phyloP scores from a whole-genome alignment of 1,140 invertebrate species.

The Macrobrachium nipponense region DNA sequence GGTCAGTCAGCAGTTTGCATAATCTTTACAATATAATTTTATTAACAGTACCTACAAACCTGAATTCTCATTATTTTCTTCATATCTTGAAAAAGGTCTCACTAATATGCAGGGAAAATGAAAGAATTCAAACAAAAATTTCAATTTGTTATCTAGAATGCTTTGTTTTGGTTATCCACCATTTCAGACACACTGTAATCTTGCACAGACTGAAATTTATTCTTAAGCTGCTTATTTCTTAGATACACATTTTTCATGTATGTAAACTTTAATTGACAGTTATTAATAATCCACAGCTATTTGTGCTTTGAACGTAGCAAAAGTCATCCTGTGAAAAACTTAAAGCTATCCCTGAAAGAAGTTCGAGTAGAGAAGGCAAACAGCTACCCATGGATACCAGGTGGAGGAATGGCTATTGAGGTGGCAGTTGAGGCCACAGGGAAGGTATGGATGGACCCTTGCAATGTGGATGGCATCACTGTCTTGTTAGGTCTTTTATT shows the following conservation, averaged over 20 bases:
- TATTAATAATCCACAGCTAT: conserved; percentile 67
- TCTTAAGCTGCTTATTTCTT: not conserved
- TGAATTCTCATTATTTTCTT: no score
- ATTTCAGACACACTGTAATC: no score
- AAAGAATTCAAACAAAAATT: no score
- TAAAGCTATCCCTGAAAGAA: conserved; percentile 69
- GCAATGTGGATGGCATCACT: no score
- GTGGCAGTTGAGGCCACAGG: conserved; percentile 67
- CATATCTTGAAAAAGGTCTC: no score
- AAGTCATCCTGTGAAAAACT: conserved; percentile 68
- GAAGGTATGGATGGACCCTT: conserved; percentile 65
- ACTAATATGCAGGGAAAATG: no score
- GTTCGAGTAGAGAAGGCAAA: conserved; percentile 69
- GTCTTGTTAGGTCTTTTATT: not conserved
- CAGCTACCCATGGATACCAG: conserved; percentile 70
- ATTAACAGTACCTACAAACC: no score
- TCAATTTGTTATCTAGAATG: no score
- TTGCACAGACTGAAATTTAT: not conserved
- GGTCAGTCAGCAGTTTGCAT: no score
- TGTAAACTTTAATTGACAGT: not conserved
- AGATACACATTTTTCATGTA: not conserved
- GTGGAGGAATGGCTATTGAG: conserved; percentile 70
- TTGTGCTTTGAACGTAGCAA: conserved; percentile 71
- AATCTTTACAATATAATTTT: no score
- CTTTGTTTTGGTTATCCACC: no score